These are phyloP conservation scores for Cottus gobio DNA, from an alignment of 2,113 vertebrate species.

Conservation along the genomic window DNA sequence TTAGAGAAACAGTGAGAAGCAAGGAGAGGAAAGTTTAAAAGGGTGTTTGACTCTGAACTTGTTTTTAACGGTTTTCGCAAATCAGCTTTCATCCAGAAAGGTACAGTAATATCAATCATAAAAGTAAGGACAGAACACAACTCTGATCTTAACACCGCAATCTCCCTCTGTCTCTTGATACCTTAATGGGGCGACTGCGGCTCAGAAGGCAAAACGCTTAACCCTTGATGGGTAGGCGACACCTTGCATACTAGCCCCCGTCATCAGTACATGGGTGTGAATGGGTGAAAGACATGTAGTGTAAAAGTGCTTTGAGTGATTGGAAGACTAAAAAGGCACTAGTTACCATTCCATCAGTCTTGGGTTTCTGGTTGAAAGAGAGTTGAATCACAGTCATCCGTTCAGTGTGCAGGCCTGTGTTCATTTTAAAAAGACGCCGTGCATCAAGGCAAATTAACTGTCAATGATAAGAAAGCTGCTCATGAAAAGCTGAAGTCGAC, in stretches of 20 bases:
- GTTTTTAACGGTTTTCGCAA: constrained; percentile 20
- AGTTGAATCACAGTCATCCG: constrained; percentile 19
- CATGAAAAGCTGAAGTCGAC: constrained; percentile 16
- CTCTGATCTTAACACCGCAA: constrained; percentile 12
- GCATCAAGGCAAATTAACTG: constrained; percentile 20
- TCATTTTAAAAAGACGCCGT: constrained; percentile 20
- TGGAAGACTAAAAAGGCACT: no score
- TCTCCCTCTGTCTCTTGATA: background rate
- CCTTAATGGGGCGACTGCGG: no score
- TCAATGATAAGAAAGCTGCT: constrained; percentile 31
- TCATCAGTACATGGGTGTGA: no score
- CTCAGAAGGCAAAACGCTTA: no score
- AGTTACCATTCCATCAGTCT: background rate
- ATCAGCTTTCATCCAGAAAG: constrained; percentile 18
- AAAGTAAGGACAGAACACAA: background rate
- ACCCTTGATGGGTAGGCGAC: no score
- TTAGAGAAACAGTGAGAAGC: background rate
- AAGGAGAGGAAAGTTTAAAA: constrained; percentile 4
- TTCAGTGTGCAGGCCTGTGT: constrained; percentile 11
- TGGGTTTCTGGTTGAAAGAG: constrained; percentile 5
- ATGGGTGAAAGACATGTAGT: no score
- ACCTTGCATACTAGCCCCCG: no score
- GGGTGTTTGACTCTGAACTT: background rate
- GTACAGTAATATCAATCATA: background rate
- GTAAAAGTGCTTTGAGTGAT: no score